These are phyloP conservation scores for Eupeodes latifasciatus DNA, from an alignment of 2,888 invertebrate genomes.

Conservation along the genomic window DNA sequence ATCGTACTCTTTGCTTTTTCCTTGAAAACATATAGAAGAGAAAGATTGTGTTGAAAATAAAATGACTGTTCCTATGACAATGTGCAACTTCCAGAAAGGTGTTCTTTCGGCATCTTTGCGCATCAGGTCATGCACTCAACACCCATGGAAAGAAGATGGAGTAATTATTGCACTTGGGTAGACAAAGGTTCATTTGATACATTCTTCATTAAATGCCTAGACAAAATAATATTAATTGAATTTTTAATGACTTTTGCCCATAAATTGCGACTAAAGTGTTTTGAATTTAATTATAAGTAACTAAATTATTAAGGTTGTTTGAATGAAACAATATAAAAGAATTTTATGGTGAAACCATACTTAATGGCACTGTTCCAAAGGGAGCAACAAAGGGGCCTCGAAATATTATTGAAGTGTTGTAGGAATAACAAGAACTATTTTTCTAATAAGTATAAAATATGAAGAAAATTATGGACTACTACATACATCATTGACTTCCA, in stretches of 20 bases:
- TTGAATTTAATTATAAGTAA: background rate
- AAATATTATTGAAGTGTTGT: too few relatives aligned
- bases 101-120: background rate
- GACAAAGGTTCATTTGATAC: background rate
- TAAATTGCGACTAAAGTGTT: background rate
- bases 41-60: background rate
- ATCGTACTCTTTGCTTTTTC: background rate
- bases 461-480: too few relatives aligned
- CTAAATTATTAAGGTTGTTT: background rate
- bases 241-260: background rate
- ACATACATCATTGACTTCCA: too few relatives aligned
- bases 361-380: too few relatives aligned
- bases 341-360: too few relatives aligned
- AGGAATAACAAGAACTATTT: too few relatives aligned
- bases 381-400: too few relatives aligned
- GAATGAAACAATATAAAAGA: background rate
- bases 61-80: constrained; percentile 11
- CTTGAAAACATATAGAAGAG: background rate
- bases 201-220: background rate
- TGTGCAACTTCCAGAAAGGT: background rate
- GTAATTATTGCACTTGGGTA: background rate
- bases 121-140: too few relatives aligned
- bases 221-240: background rate
- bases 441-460: too few relatives aligned
- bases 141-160: too few relatives aligned